phyloP scores from a whole-genome alignment of 1,140 invertebrate genomes.

The Gonatopus flavifemur region DNA sequence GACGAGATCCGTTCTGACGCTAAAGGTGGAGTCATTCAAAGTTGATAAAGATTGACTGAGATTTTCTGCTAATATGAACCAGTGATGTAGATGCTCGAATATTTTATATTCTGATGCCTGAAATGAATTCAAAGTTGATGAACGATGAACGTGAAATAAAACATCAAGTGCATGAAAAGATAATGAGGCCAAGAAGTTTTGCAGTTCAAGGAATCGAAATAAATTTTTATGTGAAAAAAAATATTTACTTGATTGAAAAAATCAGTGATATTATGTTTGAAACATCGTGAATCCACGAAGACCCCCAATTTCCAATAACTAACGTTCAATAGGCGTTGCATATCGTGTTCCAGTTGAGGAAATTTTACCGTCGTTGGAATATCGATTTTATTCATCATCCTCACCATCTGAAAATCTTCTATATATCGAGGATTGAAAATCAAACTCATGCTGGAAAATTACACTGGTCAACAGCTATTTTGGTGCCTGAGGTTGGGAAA shows the following conservation, averaged over 20 bases:
- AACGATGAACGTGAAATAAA: too few relatives aligned
- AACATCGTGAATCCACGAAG: background rate
- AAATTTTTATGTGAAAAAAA: too few relatives aligned
- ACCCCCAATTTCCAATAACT: conserved; percentile 2
- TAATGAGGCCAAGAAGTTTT: too few relatives aligned
- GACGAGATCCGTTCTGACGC: conserved; percentile 2
- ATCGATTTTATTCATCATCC: background rate
- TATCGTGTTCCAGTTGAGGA: background rate
- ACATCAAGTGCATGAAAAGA: too few relatives aligned
- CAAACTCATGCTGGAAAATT: too few relatives aligned
- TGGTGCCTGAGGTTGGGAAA: too few relatives aligned
- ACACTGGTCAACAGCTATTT: too few relatives aligned
- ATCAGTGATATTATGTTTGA: background rate
- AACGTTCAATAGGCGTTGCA: background rate
- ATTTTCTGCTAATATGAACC: background rate
- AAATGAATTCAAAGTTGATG: too few relatives aligned
- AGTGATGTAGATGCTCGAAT: conserved; percentile 1
- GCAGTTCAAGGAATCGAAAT: too few relatives aligned
- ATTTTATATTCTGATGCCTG: background rate
- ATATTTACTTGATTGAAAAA: background rate
- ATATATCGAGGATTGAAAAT: too few relatives aligned
- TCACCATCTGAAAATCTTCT: conserved; percentile 2
- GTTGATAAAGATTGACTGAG: background rate
- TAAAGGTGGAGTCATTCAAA: conserved; percentile 2
- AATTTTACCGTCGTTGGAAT: background rate